Evolutionary conservation across 2,888 invertebrate species (phyloP).

Genomic region (Agriopis leucophaearia): DNA sequence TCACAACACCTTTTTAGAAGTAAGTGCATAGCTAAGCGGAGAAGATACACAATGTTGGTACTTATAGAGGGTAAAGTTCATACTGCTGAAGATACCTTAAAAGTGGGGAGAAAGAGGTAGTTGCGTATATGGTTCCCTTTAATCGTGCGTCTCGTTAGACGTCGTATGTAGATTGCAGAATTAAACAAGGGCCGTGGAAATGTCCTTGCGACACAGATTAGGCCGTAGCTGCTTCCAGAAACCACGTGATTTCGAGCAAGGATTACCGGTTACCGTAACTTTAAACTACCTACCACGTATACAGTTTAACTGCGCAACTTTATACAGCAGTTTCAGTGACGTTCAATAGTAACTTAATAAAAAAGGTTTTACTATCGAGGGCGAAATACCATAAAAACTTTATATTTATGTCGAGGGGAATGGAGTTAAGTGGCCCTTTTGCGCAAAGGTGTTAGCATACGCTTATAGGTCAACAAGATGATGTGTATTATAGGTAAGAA

Average conservation of each 20-base stretch:
- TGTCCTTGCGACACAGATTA: slow-evolving; percentile 27
- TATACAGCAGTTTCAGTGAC: slow-evolving; percentile 35
- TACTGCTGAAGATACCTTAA: slow-evolving; percentile 11
- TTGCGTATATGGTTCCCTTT: slow-evolving; percentile 24
- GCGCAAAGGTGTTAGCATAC: slow-evolving; percentile 38
- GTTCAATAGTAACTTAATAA: slow-evolving; percentile 41
- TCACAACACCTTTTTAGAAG: not conserved
- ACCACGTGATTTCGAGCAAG: slow-evolving; percentile 31
- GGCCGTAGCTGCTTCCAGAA: slow-evolving; percentile 5
- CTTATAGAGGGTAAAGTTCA: not conserved
- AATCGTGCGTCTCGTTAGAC: slow-evolving; percentile 31
- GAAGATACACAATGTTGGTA: not conserved
- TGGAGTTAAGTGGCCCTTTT: slow-evolving; percentile 39
- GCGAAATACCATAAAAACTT: slow-evolving; percentile 40
- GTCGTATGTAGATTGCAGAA: slow-evolving; percentile 38
- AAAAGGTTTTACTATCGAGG: slow-evolving; percentile 41
- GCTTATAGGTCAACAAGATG: slow-evolving; percentile 29
- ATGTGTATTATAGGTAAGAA: slow-evolving; percentile 18
- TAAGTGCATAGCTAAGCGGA: not conserved
- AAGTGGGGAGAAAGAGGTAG: slow-evolving; percentile 8
- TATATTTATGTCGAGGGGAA: slow-evolving; percentile 41
- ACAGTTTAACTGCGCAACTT: slow-evolving; percentile 38
- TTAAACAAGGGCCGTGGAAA: slow-evolving; percentile 37
- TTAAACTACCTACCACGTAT: slow-evolving; percentile 34
- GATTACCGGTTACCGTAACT: slow-evolving; percentile 29